Conservation (phyloP, 1,140 invertebrate genomes). For the Trialeurodes vaporariorum region DNA sequence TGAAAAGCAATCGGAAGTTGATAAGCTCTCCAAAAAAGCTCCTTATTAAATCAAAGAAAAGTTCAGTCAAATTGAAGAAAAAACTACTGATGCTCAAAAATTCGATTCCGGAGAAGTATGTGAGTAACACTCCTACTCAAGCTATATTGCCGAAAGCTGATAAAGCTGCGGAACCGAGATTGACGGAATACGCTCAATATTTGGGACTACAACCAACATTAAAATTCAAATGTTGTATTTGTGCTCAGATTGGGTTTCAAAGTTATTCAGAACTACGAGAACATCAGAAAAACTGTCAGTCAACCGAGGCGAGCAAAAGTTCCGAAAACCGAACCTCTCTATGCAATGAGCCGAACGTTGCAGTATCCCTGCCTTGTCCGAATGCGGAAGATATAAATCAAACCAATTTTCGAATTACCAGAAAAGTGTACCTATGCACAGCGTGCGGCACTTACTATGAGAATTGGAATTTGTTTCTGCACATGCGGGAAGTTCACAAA, state of each 20-base stretch:
- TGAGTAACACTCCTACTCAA: no score
- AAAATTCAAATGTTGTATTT: constrained; percentile 53
- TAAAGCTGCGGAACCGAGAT: no score
- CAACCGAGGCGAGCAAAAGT: background rate
- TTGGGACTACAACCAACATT: constrained; percentile 53
- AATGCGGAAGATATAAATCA: constrained; percentile 25
- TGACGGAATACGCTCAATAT: constrained; percentile 52
- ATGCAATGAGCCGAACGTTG: background rate
- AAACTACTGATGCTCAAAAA: no score
- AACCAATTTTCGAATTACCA: constrained; percentile 48
- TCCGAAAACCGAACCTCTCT: background rate
- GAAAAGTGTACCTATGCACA: constrained; percentile 62
- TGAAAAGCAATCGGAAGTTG: no score
- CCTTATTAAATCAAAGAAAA: no score
- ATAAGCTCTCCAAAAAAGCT: no score
- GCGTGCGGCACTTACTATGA: constrained; percentile 68
- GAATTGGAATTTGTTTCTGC: constrained; percentile 68
- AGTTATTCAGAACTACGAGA: constrained; percentile 45
- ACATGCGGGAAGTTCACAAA: constrained; percentile 64
- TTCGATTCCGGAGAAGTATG: no score
- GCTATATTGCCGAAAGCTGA: no score
- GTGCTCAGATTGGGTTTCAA: constrained; percentile 43
- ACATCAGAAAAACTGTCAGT: constrained; percentile 42
- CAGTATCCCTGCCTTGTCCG: constrained; percentile 25
- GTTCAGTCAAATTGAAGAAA: no score